These are phyloP conservation scores for Periphyllus acericola DNA, from an alignment of 2,888 invertebrate species.

Conservation along the genomic window DNA sequence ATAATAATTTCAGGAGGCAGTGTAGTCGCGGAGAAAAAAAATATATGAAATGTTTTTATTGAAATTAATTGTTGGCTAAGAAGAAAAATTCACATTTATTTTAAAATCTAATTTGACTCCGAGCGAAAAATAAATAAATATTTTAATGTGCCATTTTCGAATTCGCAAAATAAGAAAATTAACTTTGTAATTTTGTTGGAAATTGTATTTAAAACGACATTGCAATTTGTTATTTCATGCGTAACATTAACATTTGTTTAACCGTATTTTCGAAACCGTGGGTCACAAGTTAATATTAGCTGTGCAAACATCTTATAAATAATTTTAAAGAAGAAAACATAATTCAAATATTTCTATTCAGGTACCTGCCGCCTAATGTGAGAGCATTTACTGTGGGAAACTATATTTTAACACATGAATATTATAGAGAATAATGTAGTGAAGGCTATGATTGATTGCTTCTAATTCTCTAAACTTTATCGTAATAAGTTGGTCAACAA, in stretches of 20 bases:
- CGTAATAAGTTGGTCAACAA: background rate
- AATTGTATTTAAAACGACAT: background rate
- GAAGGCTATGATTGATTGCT: background rate
- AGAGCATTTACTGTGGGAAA: background rate
- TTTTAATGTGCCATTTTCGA: background rate
- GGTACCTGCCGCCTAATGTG: background rate
- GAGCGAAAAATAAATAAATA: background rate
- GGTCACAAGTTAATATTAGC: background rate
- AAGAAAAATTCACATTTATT: background rate
- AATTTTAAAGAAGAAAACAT: background rate
- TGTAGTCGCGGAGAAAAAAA: background rate
- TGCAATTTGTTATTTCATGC: constrained; percentile 17
- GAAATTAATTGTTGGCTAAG: background rate
- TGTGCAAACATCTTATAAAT: constrained; percentile 10
- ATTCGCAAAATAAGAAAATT: background rate
- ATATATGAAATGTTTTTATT: background rate
- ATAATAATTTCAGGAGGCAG: background rate
- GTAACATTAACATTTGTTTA: constrained; percentile 18
- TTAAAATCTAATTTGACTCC: background rate
- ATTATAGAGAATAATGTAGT: background rate
- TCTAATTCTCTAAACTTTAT: background rate
- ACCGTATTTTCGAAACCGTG: background rate
- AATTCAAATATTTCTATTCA: background rate
- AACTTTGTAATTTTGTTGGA: background rate
- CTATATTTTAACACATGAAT: background rate